Conservation (phyloP, 2,797 vertebrate species). For the Tokudaia muenninki region DNA sequence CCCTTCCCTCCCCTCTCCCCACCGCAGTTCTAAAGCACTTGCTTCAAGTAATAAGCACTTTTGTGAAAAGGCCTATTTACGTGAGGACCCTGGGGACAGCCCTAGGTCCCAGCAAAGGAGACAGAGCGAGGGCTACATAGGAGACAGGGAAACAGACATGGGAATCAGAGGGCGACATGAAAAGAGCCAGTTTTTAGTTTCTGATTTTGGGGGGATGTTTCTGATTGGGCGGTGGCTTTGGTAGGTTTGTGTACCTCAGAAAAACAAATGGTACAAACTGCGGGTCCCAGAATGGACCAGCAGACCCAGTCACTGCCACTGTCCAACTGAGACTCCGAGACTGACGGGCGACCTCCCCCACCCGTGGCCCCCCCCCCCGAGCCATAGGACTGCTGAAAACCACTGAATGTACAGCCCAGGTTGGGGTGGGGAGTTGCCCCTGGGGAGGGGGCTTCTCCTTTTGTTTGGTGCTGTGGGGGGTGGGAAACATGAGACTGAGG, state of each 20-base stretch:
- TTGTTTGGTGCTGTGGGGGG: slow-evolving; percentile 83
- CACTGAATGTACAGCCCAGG: slow-evolving; percentile 89
- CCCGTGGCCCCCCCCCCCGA: slow-evolving; percentile 84
- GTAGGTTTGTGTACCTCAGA: slow-evolving; percentile 75
- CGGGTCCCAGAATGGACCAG: slow-evolving; percentile 75
- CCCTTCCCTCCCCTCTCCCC: slow-evolving; percentile 48
- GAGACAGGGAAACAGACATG: slow-evolving; percentile 78
- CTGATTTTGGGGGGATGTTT: slow-evolving; percentile 78
- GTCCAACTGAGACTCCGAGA: slow-evolving; percentile 80
- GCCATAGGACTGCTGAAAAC: slow-evolving; percentile 89
- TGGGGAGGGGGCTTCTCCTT: slow-evolving; percentile 80
- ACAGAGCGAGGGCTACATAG: slow-evolving; percentile 74
- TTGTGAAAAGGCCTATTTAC: slow-evolving; percentile 88
- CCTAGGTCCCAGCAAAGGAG: slow-evolving; percentile 80
- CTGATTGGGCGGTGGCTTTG: slow-evolving; percentile 81
- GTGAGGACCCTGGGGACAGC: slow-evolving; percentile 75
- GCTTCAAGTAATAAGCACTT: slow-evolving; percentile 93
- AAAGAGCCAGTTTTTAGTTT: slow-evolving; percentile 83
- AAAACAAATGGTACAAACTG: slow-evolving; percentile 80
- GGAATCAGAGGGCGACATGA: slow-evolving; percentile 67
- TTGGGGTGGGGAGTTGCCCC: slow-evolving; percentile 80
- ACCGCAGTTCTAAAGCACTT: slow-evolving; percentile 91
- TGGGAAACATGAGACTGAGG: slow-evolving; percentile 74
- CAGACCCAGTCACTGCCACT: slow-evolving; percentile 85
- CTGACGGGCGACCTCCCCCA: slow-evolving; percentile 78